phyloP scores from a whole-genome alignment of 2,888 invertebrate species.

The Scelioninae gen. 1 region DNA sequence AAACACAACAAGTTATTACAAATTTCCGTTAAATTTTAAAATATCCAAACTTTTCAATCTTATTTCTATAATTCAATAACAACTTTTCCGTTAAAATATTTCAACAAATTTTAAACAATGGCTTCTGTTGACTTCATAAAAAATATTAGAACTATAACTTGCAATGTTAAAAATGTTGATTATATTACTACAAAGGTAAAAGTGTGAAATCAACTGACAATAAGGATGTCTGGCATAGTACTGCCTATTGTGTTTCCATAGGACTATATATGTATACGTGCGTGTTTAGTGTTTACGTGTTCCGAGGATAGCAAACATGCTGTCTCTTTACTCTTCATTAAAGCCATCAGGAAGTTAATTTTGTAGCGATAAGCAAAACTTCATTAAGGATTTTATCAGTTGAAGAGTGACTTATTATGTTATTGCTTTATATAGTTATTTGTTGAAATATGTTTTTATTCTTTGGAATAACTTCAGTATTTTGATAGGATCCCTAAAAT shows the following conservation, averaged over 20 bases:
- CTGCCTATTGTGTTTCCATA: constrained; percentile 3
- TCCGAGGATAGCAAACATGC: not conserved
- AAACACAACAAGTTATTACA: no score
- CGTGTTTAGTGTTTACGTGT: not conserved
- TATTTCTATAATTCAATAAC: no score
- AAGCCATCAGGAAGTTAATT: not conserved
- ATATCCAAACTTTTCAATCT: no score
- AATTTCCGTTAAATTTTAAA: no score
- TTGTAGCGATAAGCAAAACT: no score
- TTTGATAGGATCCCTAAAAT: no score
- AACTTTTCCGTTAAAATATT: not conserved
- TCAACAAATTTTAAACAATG: not conserved
- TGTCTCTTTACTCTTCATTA: constrained; percentile 4
- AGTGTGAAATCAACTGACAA: constrained; percentile 26
- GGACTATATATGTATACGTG: not conserved
- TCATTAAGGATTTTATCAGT: no score
- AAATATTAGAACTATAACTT: not conserved
- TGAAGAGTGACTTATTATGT: no score
- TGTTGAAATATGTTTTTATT: no score
- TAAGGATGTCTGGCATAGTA: constrained; percentile 17
- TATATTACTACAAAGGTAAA: constrained; percentile 11
- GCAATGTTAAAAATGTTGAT: constrained; percentile 5
- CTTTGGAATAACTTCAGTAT: no score
- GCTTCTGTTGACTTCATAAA: not conserved
- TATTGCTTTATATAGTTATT: no score